Conservation (phyloP, 1,140 invertebrate genomes). For the Eurosta solidaginis region DNA sequence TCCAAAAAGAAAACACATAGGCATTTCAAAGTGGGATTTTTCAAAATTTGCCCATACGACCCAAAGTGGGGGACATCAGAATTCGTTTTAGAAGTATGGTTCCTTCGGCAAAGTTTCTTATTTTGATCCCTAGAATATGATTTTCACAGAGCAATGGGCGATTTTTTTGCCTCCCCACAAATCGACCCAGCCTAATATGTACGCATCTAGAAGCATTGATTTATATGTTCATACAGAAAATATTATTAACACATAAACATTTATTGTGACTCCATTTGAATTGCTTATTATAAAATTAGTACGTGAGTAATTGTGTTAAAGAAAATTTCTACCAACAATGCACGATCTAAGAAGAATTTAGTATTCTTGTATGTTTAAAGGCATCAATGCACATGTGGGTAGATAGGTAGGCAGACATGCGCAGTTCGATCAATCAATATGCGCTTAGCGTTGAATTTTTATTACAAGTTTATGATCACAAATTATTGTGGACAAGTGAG, state of each 20-base stretch:
- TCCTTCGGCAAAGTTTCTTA: too few species aligned
- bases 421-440: not conserved
- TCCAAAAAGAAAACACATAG: too few species aligned
- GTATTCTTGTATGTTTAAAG: not conserved
- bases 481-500: not conserved
- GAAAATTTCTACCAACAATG: not conserved
- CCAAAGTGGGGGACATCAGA: too few species aligned
- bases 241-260: not conserved
- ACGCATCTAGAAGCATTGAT: too few species aligned
- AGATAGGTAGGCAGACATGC: too few species aligned
- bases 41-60: too few species aligned
- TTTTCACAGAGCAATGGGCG: too few species aligned
- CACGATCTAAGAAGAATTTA: not conserved
- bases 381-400: not conserved
- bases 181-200: too few species aligned
- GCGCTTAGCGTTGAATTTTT: conserved; percentile 12
- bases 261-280: not conserved
- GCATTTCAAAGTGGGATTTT: too few species aligned
- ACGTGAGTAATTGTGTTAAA: not conserved
- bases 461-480: conserved; percentile 29
- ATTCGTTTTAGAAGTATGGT: too few species aligned
- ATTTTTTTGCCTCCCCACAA: too few species aligned
- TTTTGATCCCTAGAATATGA: too few species aligned
- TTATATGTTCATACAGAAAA: not conserved
- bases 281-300: conserved; percentile 1